Evolutionary conservation across 2,888 invertebrate species (phyloP).

Genomic region (Torymus tubicola): DNA sequence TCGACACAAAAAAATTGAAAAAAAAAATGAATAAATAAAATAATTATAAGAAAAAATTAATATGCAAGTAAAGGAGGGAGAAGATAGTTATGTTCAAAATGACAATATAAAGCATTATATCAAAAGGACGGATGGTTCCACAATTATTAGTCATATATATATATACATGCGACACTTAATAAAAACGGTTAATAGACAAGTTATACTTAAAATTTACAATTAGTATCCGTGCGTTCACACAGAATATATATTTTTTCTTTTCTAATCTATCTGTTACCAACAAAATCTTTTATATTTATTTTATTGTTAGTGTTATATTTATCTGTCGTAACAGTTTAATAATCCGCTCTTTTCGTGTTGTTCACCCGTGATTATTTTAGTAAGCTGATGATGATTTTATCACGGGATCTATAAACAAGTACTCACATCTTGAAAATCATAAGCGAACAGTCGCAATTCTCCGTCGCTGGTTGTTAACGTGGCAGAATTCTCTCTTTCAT

Average conservation of each 20-base stretch:
- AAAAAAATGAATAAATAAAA: slow-evolving; percentile 52
- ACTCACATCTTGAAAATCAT: slow-evolving; percentile 76
- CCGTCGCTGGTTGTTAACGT: slow-evolving; percentile 75
- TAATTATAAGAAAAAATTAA: too few species aligned
- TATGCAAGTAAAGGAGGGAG: slow-evolving; percentile 51
- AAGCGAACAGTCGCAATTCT: slow-evolving; percentile 74
- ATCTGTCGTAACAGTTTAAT: not conserved
- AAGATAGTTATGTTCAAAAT: slow-evolving; percentile 43
- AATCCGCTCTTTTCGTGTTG: too few species aligned
- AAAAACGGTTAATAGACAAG: slow-evolving; percentile 30
- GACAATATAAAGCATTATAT: slow-evolving; percentile 45
- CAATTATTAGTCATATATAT: slow-evolving; percentile 27
- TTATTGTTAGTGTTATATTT: not conserved
- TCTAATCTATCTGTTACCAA: not conserved
- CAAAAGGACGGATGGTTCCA: slow-evolving; percentile 26
- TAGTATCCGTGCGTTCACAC: slow-evolving; percentile 32
- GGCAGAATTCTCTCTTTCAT: slow-evolving; percentile 74
- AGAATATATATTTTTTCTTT: slow-evolving; percentile 16
- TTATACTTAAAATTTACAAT: slow-evolving; percentile 39
- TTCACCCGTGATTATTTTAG: not conserved
- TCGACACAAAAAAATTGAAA: slow-evolving; percentile 7
- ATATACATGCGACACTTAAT: slow-evolving; percentile 58
- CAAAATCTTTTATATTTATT: not conserved
- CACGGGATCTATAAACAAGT: slow-evolving; percentile 13
- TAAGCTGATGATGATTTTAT: not conserved